A percentile compares a stretch with the other conserved stretches of the same genome.
Conservation (phyloP, 2,888 invertebrate species). For the Lithosia quadra region DNA sequence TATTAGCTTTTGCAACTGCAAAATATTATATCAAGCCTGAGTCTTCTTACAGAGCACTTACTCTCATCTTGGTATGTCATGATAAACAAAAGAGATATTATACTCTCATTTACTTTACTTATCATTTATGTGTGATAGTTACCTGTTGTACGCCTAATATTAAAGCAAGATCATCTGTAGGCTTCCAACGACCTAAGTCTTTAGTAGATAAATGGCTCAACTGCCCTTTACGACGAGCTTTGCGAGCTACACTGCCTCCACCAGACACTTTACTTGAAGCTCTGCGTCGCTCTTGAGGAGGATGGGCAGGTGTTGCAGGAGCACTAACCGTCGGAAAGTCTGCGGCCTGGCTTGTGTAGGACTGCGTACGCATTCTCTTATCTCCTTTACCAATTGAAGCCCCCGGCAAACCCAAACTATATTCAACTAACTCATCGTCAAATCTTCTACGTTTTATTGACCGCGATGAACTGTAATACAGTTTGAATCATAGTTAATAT, state of each 20-base stretch:
- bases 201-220: slow-evolving; percentile 91
- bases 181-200: slow-evolving; percentile 98
- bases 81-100: no score
- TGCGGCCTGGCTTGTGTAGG: slow-evolving; percentile 84
- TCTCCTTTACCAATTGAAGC: slow-evolving; percentile 81
- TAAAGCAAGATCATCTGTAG: slow-evolving; percentile 97
- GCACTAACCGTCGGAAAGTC: slow-evolving; percentile 71
- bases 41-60: no score
- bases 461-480: slow-evolving; percentile 92
- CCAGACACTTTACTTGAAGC: slow-evolving; percentile 77
- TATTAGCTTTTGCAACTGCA: no score
- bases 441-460: slow-evolving; percentile 98
- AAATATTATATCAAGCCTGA: no score
- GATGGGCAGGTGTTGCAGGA: slow-evolving; percentile 62
- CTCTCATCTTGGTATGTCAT: no score
- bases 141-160: slow-evolving; percentile 97
- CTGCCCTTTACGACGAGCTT: slow-evolving; percentile 88
- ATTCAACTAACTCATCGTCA: slow-evolving; percentile 98
- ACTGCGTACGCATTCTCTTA: slow-evolving; percentile 81
- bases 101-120: neutral
- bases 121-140: slow-evolving; percentile 1
- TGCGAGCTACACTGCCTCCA: slow-evolving; percentile 75
- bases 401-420: slow-evolving; percentile 91
- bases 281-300: slow-evolving; percentile 68
- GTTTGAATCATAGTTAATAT: neutral